These are phyloP conservation scores for Anniella stebbinsi DNA, from an alignment of 2,797 vertebrate genomes.

Conservation along the genomic window DNA sequence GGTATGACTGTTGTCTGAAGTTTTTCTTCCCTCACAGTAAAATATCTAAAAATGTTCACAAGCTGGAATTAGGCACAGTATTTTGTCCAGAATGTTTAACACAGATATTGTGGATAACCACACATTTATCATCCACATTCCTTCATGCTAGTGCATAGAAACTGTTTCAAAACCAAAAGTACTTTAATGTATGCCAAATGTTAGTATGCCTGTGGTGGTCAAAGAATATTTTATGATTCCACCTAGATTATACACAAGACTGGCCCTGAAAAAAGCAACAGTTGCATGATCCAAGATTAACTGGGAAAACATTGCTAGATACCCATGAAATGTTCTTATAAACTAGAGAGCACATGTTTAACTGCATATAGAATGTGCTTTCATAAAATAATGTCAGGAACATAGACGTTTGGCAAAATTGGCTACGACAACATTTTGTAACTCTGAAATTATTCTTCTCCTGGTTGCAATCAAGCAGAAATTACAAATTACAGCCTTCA, in stretches of 20 bases:
- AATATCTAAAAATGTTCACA: conserved; percentile 72
- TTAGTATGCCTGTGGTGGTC: neutral
- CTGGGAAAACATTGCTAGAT: conserved; percentile 28
- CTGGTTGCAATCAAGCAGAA: conserved; percentile 48
- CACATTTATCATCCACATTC: conserved; percentile 58
- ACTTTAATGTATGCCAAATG: conserved; percentile 29
- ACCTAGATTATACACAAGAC: conserved; percentile 49
- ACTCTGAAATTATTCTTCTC: conserved; percentile 51
- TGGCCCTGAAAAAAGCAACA: conserved; percentile 29
- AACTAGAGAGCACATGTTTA: conserved; percentile 58
- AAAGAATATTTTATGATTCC: conserved; percentile 36
- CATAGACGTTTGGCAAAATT: conserved; percentile 62
- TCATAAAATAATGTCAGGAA: conserved; percentile 45
- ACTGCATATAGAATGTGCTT: conserved; percentile 55
- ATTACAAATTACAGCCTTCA: conserved; percentile 8
- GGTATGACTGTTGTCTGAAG: conserved; percentile 57
- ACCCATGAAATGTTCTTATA: conserved; percentile 7
- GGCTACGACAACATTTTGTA: conserved; percentile 53
- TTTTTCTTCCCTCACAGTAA: conserved; percentile 48
- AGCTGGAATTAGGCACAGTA: conserved; percentile 25
- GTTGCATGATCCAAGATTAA: conserved; percentile 29
- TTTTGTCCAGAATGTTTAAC: conserved; percentile 64
- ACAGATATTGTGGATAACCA: conserved; percentile 60
- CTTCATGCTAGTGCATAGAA: conserved; percentile 40
- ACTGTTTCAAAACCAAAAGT: conserved; percentile 38